Conservation (phyloP, 2,888 invertebrate genomes). For the Tiphia femorata region DNA sequence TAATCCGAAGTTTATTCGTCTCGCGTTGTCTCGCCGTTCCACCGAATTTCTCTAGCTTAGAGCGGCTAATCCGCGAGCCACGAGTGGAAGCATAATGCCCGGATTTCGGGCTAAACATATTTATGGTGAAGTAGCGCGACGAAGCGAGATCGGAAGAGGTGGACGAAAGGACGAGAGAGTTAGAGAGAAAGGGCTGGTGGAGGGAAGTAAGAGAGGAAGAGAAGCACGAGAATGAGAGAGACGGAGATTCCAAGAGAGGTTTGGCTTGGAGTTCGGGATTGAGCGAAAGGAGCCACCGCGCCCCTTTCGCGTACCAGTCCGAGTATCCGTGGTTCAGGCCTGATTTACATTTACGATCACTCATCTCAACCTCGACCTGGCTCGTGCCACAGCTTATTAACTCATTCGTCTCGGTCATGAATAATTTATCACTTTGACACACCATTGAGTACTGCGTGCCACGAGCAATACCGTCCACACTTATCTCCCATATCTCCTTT, state of each 20-base stretch:
- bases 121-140: constrained; percentile 12
- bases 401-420: constrained; percentile 57
- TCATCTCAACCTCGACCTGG: constrained; percentile 46
- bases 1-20: constrained; percentile 10
- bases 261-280: too few species aligned
- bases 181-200: neutral
- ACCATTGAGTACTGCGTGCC: constrained; percentile 20
- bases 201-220: neutral
- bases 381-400: constrained; percentile 54
- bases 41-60: constrained; percentile 12
- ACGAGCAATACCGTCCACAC: too few species aligned
- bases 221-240: constrained; percentile 1
- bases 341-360: constrained; percentile 60
- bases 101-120: constrained; percentile 32
- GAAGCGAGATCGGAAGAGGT: too few species aligned
- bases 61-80: constrained; percentile 15
- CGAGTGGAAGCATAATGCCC: constrained; percentile 12
- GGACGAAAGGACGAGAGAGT: neutral
- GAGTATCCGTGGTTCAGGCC: constrained; percentile 28
- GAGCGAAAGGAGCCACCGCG: constrained; percentile 15
- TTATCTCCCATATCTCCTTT: too few species aligned
- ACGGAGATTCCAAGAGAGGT: constrained; percentile 1
- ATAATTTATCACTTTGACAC: constrained; percentile 54
- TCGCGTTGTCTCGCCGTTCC: constrained; percentile 3
- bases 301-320: constrained; percentile 32